A percentile compares a stretch with the other conserved stretches of the same genome.
These are phyloP conservation scores for Sakesphorus luctuosus DNA, from an alignment of 2,113 vertebrate genomes.

Conservation along the genomic window DNA sequence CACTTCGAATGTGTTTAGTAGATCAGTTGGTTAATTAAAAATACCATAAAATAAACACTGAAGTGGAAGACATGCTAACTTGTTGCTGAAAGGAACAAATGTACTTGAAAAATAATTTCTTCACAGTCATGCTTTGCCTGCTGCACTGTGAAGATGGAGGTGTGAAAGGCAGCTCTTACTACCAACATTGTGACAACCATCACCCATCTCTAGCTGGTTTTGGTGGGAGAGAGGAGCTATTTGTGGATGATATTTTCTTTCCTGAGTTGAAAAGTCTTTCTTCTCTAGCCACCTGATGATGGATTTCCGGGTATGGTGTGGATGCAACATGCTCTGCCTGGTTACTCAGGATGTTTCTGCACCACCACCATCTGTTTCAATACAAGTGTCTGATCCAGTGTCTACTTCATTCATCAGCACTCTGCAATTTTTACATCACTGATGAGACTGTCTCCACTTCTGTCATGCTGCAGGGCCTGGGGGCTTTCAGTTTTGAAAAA, in stretches of 20 bases:
- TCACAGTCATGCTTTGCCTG: neutral
- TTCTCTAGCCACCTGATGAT: neutral
- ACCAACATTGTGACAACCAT: accelerated
- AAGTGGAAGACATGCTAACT: neutral
- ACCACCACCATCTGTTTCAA: neutral
- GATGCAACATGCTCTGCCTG: neutral
- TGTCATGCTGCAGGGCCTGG: neutral
- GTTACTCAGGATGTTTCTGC: neutral
- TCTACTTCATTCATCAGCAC: neutral
- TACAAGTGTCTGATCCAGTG: neutral
- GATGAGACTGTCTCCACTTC: neutral
- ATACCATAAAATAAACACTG: neutral
- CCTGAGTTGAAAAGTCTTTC: neutral
- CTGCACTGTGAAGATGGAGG: neutral
- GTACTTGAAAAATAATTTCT: neutral
- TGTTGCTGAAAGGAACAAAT: neutral
- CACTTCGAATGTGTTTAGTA: neutral
- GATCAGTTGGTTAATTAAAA: neutral
- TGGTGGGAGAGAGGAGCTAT: neutral
- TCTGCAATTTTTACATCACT: neutral
- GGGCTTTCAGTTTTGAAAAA: neutral
- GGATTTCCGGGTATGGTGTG: neutral
- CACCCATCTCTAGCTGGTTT: neutral
- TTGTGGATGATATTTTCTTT: neutral
- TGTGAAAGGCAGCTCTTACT: neutral